A percentile compares a stretch with the other conserved stretches of the same genome.
Conservation (phyloP, 1,140 invertebrate species). For the Battus philenor region DNA sequence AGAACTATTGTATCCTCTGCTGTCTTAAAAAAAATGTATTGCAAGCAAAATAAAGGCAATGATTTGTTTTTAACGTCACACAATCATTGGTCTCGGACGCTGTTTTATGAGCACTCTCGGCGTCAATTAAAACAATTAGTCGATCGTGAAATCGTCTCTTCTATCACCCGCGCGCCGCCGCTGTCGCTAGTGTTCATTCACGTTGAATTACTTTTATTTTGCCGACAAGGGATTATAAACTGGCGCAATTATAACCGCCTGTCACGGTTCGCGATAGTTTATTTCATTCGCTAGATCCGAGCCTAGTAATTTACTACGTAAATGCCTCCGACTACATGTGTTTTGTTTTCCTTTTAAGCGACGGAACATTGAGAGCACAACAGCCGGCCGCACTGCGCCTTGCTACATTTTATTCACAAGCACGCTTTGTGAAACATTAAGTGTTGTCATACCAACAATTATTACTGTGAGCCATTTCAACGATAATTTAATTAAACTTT, state of each 20-base stretch:
- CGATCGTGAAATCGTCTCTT: too few species aligned
- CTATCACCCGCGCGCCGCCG: background rate
- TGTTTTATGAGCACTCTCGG: background rate
- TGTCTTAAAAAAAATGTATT: too few species aligned
- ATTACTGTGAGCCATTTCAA: too few species aligned
- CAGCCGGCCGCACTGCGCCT: too few species aligned
- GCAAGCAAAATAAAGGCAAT: too few species aligned
- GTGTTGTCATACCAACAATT: too few species aligned
- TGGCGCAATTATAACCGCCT: constrained; percentile 12
- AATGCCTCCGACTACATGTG: constrained; percentile 4
- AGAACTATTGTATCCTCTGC: too few species aligned
- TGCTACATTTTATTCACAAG: too few species aligned
- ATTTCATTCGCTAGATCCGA: constrained; percentile 13
- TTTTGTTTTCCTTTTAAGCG: background rate
- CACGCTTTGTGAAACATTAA: too few species aligned
- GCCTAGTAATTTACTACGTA: constrained; percentile 9
- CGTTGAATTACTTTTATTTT: constrained; percentile 1
- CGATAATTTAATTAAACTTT: too few species aligned
- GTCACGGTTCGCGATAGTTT: constrained; percentile 2
- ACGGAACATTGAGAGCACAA: too few species aligned
- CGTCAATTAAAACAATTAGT: too few species aligned
- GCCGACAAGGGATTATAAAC: constrained; percentile 5
- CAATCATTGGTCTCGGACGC: background rate
- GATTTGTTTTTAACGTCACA: background rate
- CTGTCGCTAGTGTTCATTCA: constrained; percentile 3